Evolutionary conservation across 2,888 invertebrate genomes (phyloP), one percentile per base, ranked within the genome.

Genomic region (Tiliacea aurago): DNA sequence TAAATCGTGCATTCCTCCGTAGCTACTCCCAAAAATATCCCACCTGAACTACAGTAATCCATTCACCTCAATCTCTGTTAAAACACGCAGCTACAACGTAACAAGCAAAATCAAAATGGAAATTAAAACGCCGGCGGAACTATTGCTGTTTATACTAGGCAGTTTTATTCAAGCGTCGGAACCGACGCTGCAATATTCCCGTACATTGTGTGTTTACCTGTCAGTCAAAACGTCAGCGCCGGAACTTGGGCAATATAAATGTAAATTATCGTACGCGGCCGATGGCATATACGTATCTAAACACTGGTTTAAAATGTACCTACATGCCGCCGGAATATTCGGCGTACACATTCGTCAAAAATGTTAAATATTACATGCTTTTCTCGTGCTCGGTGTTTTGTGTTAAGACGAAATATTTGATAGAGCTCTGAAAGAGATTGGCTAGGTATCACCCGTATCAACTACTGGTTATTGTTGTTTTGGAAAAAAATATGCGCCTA

Each of bases 191-290:
- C 74, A 80, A 82, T 82, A 82, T 78, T 37, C 43, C n/a, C 62
- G 73, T 61, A 68, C 65, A 76, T 70, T 72, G 72, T 72, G 15
- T 78, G 69, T 78, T 80, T 68, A 71, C 78, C 70, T 80, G 83
- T 88, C 88, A 86, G 74, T 88, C 87, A 81, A 86, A 85, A 86
- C 76, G 83, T 85, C 85, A 77, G 59, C 41, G 28, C 61, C 23
- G 62, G 73, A 73, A 84, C 76, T 83, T 83, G 69, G 66, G 69
- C 84, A 87, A 88, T 87, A 86, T 86, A 87, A 82, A 88, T 86
- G 87, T 86, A 86, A 87, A 86, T 87, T 67, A 78, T 68, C n/a
- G 67, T 66, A 72, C 43, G 56, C n/a, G 68, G 68, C 59, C 61
- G 64, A 72, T 80, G 56, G 61, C 65, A 62, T 37, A 51, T 20